Evolutionary conservation across 2,888 invertebrate species (phyloP), one percentile per base, ranked within the genome.

Genomic region (Villa cingulata): DNA sequence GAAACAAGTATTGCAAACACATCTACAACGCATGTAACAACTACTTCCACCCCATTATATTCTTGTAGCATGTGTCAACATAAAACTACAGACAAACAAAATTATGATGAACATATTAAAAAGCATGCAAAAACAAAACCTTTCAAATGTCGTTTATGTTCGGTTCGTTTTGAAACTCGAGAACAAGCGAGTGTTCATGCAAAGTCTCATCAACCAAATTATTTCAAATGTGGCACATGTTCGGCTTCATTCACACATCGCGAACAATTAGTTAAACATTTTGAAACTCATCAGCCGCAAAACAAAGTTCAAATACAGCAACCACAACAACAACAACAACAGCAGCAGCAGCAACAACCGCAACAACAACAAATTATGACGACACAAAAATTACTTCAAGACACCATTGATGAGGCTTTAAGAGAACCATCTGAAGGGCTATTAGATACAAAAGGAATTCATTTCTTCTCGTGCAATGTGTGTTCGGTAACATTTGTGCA

Each of bases 401-500:
- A 70, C 43, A 70, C 68, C 4, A 70, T 70, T 45, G 68, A 70
- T 46, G 70, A 70, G 55, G 70, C 69, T 18, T 58, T 70, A n/a
- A 65, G 68, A 48, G 70, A 70, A 40, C 58, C 57, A 15, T 58
- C 64, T 27, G 66, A 65, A 29, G 48, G 48, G 18, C n/a, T n/a
- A n/a, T 38, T 53, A 16, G 54, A 54, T 32, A 46, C 50, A 16
- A 55, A 54, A 46, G 64, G 65, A 46, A 71, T 71, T 43, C 62
- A 69, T 41, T 71, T 71, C 60, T 68, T 67, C 51, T 68, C 70
- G 37, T 71, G 71, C 56, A 67, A 65, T 55, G 62, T 66, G 46
- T 71, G 71, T 56, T 70, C 70, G 42, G 53, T 71, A 51, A 70
- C 71, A 3, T 71, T 71, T 53, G 64, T 71, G 17, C 70, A 69